Percentiles rank a stretch among this genome's conserved stretches.
phyloP scores from a whole-genome alignment of 2,888 invertebrate genomes.

The Drepana falcataria region DNA sequence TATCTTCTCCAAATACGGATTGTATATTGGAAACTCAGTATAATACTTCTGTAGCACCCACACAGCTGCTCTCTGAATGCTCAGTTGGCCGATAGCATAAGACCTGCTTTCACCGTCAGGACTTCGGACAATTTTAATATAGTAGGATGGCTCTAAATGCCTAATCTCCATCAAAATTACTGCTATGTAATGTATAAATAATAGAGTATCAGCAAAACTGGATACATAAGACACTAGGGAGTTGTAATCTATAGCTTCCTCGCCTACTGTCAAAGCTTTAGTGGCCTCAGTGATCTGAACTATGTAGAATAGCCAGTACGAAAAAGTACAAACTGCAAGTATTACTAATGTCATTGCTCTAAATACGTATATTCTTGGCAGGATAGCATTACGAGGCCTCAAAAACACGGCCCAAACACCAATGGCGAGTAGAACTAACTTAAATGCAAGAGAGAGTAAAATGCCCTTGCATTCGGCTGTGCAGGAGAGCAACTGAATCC shows the following conservation, averaged over 20 bases:
- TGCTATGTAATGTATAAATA: slow-evolving; percentile 96
- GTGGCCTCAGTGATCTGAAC: slow-evolving; percentile 92
- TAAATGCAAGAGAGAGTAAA: slow-evolving; percentile 93
- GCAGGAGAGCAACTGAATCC: slow-evolving; percentile 86
- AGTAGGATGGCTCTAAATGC: slow-evolving; percentile 93
- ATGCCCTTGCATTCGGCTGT: slow-evolving; percentile 96
- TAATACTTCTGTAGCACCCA: slow-evolving; percentile 97
- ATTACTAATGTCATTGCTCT: slow-evolving; percentile 93
- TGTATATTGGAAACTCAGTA: slow-evolving; percentile 96
- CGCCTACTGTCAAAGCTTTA: slow-evolving; percentile 87
- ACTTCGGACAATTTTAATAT: slow-evolving; percentile 93
- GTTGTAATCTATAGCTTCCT: slow-evolving; percentile 90
- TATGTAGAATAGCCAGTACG: slow-evolving; percentile 98
- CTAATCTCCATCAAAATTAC: slow-evolving; percentile 95
- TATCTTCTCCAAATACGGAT: slow-evolving; percentile 95
- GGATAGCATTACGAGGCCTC: slow-evolving; percentile 88
- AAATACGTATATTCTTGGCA: slow-evolving; percentile 95
- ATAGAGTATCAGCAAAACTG: slow-evolving; percentile 93
- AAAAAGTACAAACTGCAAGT: slow-evolving; percentile 93
- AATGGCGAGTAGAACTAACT: slow-evolving; percentile 90
- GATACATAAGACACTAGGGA: slow-evolving; percentile 95
- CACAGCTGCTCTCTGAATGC: slow-evolving; percentile 96
- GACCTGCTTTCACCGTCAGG: slow-evolving; percentile 96
- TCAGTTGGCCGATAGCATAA: slow-evolving; percentile 93
- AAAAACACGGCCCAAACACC: slow-evolving; percentile 97